Conservation (phyloP, 2,113 vertebrate species). For the Oceanodroma tethys region DNA sequence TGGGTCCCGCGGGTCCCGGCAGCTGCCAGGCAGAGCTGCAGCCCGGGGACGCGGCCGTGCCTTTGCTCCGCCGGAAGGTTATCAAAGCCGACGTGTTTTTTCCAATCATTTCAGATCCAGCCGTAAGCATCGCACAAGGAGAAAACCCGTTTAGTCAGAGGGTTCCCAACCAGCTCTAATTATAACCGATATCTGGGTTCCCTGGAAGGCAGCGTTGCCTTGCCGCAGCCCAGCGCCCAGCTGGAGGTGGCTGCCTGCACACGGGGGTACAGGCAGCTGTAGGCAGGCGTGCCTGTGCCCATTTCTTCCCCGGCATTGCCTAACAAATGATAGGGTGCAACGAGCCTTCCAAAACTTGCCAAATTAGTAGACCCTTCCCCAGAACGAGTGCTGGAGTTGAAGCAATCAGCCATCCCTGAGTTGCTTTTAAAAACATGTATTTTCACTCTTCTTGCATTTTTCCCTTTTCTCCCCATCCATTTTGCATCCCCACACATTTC, state of each 20-base stretch:
- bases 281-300: not conserved
- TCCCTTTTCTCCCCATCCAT: not conserved
- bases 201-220: fast-evolving
- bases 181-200: not conserved
- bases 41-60: fast-evolving
- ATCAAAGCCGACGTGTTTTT: not conserved
- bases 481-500: slow-evolving; percentile 7
- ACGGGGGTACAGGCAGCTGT: not conserved
- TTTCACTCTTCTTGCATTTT: not conserved
- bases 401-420: not conserved
- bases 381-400: not conserved
- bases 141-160: not conserved
- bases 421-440: not conserved
- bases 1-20: fast-evolving
- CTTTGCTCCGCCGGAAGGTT: fast-evolving
- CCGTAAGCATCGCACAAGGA: fast-evolving
- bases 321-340: not conserved
- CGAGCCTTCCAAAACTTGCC: not conserved
- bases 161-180: fast-evolving
- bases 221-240: fast-evolving
- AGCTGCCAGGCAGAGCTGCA: not conserved
- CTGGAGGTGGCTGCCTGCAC: not conserved
- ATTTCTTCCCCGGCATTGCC: not conserved
- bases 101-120: not conserved
- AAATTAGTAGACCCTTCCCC: not conserved